Conservation (phyloP, 2,797 vertebrate species). For the Coreius guichenoti region DNA sequence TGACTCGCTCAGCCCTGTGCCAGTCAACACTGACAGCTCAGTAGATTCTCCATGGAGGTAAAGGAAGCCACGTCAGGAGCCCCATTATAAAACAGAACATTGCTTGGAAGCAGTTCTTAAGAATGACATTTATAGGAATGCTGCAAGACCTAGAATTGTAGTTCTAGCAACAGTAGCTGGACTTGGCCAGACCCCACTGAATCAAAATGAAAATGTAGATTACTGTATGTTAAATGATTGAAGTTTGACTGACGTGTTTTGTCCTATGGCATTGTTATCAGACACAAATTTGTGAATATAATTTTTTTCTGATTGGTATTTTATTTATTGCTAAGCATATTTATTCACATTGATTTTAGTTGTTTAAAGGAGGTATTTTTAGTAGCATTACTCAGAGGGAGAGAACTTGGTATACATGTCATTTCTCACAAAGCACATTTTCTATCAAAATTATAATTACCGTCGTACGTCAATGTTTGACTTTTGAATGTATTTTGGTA, state of each 20-base stretch:
- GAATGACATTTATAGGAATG: neutral
- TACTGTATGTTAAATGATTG: neutral
- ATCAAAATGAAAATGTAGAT: neutral
- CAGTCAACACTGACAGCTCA: slow-evolving; percentile 28
- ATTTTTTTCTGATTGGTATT: neutral
- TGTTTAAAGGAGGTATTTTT: slow-evolving; percentile 3
- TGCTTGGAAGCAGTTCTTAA: neutral
- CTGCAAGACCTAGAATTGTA: neutral
- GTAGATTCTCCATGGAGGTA: neutral
- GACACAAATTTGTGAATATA: neutral
- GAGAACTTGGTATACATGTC: neutral
- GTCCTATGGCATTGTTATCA: neutral
- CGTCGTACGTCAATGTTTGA: neutral
- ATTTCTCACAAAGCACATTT: neutral
- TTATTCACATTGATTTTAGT: slow-evolving; percentile 1
- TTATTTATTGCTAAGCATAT: neutral
- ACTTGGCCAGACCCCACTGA: neutral
- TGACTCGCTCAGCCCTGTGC: neutral
- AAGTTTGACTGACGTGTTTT: slow-evolving; percentile 2
- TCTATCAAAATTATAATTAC: neutral
- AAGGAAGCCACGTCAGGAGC: neutral
- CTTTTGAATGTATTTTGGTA: neutral
- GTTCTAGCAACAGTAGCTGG: neutral
- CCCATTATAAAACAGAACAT: neutral
- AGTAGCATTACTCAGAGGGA: neutral